Base-by-base conservation (phyloP, 1,140 invertebrate genomes). In the Goniozus legneri region DNA sequence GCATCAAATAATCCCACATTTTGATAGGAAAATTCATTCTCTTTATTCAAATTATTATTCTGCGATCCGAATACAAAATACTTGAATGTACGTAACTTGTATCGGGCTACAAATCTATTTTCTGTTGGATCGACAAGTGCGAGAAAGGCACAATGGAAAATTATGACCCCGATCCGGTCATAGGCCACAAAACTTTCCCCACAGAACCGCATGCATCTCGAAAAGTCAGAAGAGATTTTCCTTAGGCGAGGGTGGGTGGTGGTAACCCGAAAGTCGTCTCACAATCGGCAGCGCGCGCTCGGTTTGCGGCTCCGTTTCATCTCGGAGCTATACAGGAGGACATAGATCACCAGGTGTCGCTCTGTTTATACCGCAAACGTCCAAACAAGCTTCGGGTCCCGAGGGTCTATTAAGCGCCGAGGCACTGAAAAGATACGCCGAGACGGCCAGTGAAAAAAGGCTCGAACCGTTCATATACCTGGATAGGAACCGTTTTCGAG, bases 321-420 rank as follows among this genome's bases (percentile, higher is more conserved):
- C 65, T 56, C n/a, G 4, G 24, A 27, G 4, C 10, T 27, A 4
- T 27, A 4, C 10, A 10, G 21, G 24, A 30, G 50, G 44, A 53
- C 65, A 70, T 76, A 71, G 60, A 73, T 73, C 72, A 76, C 64
- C 55, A 59, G 64, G 65, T 74, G 71, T 75, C 69, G 66, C 62
- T 69, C 56, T 73, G 72, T 75, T 75, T 75, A 58, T 55, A 75
- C 72, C 72, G 42, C 72, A 75, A 73, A 73, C 67, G 69, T 73
- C 71, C 67, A 75, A 73, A 73, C 71, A 75, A 56, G 58, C 52
- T 53, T 50, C 51, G 60, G 27, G 22, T 67, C 61, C 58, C 52
- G 45, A 34, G 52, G 62, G 60, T 74, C 71, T 74, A 69, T 76
- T 76, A 76, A 70, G 64, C 62, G 56, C 50, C 57, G 56, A 50